phyloP scores from a whole-genome alignment of 2,888 invertebrate species.

The Nysson spinosus region DNA sequence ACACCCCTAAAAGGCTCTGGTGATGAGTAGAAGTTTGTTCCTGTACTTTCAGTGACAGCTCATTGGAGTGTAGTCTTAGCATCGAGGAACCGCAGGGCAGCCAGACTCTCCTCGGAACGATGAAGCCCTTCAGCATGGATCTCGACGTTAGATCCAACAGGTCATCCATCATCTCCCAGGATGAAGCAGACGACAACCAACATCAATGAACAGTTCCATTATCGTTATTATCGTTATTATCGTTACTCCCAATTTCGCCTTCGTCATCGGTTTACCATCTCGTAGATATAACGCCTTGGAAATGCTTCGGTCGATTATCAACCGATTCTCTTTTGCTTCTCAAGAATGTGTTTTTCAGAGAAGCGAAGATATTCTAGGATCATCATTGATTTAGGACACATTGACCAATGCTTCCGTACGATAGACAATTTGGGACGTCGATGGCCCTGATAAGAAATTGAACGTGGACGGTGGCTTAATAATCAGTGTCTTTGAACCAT shows the following conservation, averaged over 20 bases:
- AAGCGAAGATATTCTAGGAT: too few relatives aligned
- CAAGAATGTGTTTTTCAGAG: too few relatives aligned
- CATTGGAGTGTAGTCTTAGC: slow-evolving; percentile 81
- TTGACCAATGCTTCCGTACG: slow-evolving; percentile 36
- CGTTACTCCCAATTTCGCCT: too few relatives aligned
- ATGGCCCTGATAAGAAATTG: neutral
- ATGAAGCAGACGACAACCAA: slow-evolving; percentile 70
- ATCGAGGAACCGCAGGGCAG: slow-evolving; percentile 73
- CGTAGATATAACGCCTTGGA: too few relatives aligned
- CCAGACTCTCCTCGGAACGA: slow-evolving; percentile 73
- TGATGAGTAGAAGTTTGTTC: slow-evolving; percentile 74
- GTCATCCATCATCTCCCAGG: slow-evolving; percentile 81
- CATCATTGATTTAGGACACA: slow-evolving; percentile 5
- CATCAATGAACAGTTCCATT: slow-evolving; percentile 47
- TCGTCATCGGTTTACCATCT: too few relatives aligned
- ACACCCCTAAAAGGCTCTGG: slow-evolving; percentile 64
- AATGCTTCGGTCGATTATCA: slow-evolving; percentile 19
- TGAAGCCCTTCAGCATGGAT: slow-evolving; percentile 82
- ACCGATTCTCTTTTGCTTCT: too few relatives aligned
- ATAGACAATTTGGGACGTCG: neutral
- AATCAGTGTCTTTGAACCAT: neutral
- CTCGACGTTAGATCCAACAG: slow-evolving; percentile 81
- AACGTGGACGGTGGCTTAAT: slow-evolving; percentile 22
- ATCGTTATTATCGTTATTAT: slow-evolving; percentile 21
- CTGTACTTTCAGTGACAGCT: slow-evolving; percentile 78